Evolutionary conservation across 2,797 vertebrate species (phyloP).

Genomic region (Erethizon dorsatum): DNA sequence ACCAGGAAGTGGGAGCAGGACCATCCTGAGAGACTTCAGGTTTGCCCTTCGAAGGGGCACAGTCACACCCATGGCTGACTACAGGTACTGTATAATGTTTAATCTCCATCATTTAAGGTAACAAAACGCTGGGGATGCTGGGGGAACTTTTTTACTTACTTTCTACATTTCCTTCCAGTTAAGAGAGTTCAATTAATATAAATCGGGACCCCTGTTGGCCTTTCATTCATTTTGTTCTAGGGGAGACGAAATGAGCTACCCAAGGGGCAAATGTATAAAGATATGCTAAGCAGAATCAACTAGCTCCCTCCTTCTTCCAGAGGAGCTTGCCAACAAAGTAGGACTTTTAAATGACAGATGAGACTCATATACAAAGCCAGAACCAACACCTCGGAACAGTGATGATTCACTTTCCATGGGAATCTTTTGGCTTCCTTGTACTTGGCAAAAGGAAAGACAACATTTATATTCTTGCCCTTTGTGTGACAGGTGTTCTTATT

Average conservation of each 20-base stretch:
- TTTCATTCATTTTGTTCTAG: neutral
- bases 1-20: neutral
- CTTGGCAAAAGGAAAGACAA: constrained; percentile 36
- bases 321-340: neutral
- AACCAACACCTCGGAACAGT: neutral
- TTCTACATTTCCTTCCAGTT: neutral
- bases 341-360: neutral
- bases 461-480: constrained; percentile 9
- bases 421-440: neutral
- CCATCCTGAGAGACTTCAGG: neutral
- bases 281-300: neutral
- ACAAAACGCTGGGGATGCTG: neutral
- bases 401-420: neutral
- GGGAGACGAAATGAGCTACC: neutral
- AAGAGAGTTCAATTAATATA: neutral
- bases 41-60: neutral
- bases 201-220: neutral
- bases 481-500: neutral
- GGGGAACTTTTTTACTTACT: neutral
- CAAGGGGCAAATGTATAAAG: neutral
- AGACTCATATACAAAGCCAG: neutral
- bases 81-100: neutral
- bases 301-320: neutral
- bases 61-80: neutral
- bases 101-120: neutral